Base-by-base conservation (phyloP, 2,888 invertebrate species). In the Oscheius sp. region DNA sequence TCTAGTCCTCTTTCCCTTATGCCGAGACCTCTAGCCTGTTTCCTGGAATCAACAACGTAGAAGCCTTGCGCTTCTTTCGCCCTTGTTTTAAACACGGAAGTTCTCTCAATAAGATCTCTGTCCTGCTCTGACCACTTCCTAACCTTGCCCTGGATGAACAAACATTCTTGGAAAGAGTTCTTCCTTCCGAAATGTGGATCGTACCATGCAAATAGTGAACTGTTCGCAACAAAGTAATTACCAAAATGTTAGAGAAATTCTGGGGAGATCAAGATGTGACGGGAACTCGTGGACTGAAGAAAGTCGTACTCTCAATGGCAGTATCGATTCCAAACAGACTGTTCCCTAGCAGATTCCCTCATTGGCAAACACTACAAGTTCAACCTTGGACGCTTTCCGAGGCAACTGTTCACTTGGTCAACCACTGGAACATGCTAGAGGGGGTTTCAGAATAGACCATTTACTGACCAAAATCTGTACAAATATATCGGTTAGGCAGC, bases 371-470 rank as follows among this genome's bases (percentile, higher is more conserved):
- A 63, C 63, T 63, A 50, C 48, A 63, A 63, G 63, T 42, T 42
- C 48, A 63, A 63, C 63, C 63, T 63, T 63, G 63, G 63, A 63
- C 63, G 50, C 63, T 63, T 63, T 63, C 63, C 48, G 63, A 53
- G 53, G 11, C 48, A 48, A n/a, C 63, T 21, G 63, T 48, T 7
- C 47, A 48, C 63, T 63, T 21, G 33, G 32, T 29, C 29, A 33
- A 58, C 21, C 32, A 32, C 29, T 58, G 21, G 58, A 58, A 58
- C 29, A 21, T 21, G 0, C 21, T 21, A 32, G 37, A 1, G 63
- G n/a, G 63, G 13, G n/a, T 21, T 21, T 21, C 21, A 21, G 21
- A 21, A 21, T 48, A 63, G 37, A n/a, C 11, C 7, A n/a, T 63
- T 42, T 29, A 63, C 42, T 33, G 42, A 35, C 35, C 32, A 10